Conservation (phyloP, 2,888 invertebrate genomes). For the Gordius sp. region DNA sequence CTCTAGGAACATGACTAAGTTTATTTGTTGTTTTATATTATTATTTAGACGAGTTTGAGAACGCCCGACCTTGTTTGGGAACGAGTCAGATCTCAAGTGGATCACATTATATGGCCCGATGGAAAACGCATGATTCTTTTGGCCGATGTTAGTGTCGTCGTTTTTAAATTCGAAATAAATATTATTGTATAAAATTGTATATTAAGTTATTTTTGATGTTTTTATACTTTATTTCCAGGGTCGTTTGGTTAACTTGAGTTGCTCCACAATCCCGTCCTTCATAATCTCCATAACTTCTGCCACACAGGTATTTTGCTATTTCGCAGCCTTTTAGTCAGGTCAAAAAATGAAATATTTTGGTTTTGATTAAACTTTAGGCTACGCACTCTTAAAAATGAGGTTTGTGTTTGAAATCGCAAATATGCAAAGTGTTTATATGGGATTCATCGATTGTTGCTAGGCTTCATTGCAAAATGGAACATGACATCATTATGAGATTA, state of each 20-base stretch:
- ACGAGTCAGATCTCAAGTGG: conserved; percentile 80
- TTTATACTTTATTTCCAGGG: conserved; percentile 36
- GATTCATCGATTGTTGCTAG: too few relatives aligned
- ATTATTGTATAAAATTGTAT: not conserved
- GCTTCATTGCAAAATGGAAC: too few relatives aligned
- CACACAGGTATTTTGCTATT: conserved; percentile 56
- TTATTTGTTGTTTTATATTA: conserved; percentile 20
- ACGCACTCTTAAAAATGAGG: too few relatives aligned
- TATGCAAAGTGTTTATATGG: too few relatives aligned
- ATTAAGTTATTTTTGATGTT: not conserved
- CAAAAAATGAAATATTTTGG: too few relatives aligned
- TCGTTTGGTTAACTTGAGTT: conserved; percentile 67
- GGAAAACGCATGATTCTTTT: conserved; percentile 71
- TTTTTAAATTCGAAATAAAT: not conserved
- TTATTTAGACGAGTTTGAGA: conserved; percentile 50
- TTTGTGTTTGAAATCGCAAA: too few relatives aligned
- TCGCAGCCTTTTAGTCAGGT: too few relatives aligned
- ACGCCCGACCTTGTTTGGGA: conserved; percentile 90
- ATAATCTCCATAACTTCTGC: conserved; percentile 90
- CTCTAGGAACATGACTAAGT: too few relatives aligned
- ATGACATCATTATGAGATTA: too few relatives aligned
- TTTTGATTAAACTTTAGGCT: too few relatives aligned
- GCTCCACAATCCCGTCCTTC: conserved; percentile 83
- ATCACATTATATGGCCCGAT: conserved; percentile 92
- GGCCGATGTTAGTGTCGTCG: conserved; percentile 39